These are phyloP conservation scores for Eledone cirrhosa DNA, from an alignment of 2,888 invertebrate species.

Conservation along the genomic window DNA sequence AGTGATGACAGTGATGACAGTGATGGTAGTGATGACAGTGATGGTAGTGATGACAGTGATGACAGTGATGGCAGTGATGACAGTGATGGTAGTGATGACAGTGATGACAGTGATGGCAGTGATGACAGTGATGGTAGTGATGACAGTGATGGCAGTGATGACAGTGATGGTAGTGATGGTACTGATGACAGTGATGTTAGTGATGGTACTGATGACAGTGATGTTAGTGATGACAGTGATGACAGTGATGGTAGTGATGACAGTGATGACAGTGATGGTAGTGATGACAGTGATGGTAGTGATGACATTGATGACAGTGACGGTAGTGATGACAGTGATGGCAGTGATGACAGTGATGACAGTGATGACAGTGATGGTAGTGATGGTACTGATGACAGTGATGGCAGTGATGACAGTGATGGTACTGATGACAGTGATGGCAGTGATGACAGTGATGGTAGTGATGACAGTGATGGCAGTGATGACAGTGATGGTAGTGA, in stretches of 20 bases:
- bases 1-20: too few species aligned
- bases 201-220: too few species aligned
- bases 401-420: slow-evolving; percentile 9
- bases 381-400: neutral
- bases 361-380: slow-evolving; percentile 1
- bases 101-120: slow-evolving; percentile 1
- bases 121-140: slow-evolving; percentile 1
- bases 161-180: neutral
- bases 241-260: neutral
- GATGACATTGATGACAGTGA: too few species aligned
- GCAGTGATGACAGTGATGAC: neutral
- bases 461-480: neutral
- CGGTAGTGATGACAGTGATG: too few species aligned
- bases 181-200: too few species aligned
- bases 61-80: neutral
- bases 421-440: slow-evolving; percentile 3
- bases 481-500: too few species aligned
- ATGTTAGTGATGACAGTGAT: too few species aligned
- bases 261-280: neutral
- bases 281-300: too few species aligned
- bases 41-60: neutral
- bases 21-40: slow-evolving; percentile 14
- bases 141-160: slow-evolving; percentile 8
- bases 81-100: slow-evolving; percentile 3
- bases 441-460: neutral